phyloP scores from a whole-genome alignment of 1,140 invertebrate genomes.

The Polyergus mexicanus region DNA sequence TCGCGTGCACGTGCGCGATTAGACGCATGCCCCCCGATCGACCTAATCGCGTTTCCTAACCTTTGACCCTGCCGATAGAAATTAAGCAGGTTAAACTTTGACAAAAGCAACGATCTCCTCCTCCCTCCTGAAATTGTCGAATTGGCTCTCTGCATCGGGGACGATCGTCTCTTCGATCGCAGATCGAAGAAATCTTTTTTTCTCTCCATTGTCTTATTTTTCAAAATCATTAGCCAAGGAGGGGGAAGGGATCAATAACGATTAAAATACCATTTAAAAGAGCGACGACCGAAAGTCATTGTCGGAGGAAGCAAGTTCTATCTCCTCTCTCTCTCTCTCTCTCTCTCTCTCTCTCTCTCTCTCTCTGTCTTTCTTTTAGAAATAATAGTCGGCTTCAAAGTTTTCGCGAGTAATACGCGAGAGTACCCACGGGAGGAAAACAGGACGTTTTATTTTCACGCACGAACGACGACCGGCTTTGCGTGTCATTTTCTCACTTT shows the following conservation, averaged over 20 bases:
- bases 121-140: no score
- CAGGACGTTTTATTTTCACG: conserved; percentile 56
- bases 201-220: background rate
- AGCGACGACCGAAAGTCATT: background rate
- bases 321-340: background rate
- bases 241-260: conserved; percentile 3
- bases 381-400: background rate
- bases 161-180: background rate
- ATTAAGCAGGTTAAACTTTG: conserved; percentile 68
- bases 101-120: conserved; percentile 30
- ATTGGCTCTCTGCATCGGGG: background rate
- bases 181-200: background rate
- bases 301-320: background rate
- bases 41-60: conserved; percentile 58
- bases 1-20: conserved; percentile 64
- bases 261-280: conserved; percentile 17
- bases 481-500: conserved; percentile 62
- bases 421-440: conserved; percentile 41
- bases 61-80: conserved; percentile 66
- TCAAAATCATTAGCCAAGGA: background rate
- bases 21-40: conserved; percentile 66
- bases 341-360: background rate
- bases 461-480: conserved; percentile 39
- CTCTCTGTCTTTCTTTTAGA: background rate
- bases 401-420: conserved; percentile 46